Conservation (phyloP, 2,113 vertebrate genomes). For the Equus quagga region DNA sequence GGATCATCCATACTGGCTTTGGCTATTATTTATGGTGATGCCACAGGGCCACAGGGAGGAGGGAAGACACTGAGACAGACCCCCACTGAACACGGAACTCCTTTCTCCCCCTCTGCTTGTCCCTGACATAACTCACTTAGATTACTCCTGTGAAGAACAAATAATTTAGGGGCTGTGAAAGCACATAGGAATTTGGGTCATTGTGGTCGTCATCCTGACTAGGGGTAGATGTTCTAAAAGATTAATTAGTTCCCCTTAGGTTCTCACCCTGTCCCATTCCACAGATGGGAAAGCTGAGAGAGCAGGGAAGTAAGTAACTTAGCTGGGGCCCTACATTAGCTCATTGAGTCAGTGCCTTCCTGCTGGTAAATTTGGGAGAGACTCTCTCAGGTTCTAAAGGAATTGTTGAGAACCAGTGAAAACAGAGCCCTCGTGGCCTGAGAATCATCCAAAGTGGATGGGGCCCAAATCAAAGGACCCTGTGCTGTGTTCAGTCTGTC, state of each 20-base stretch:
- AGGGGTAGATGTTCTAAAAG: neutral
- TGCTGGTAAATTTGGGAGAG: neutral
- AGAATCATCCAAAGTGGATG: neutral
- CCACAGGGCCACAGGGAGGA: neutral
- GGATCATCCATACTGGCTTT: neutral
- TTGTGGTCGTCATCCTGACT: neutral
- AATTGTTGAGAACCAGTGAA: neutral
- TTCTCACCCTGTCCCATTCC: neutral
- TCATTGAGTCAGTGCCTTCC: neutral
- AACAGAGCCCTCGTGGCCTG: neutral
- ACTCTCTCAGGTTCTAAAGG: neutral
- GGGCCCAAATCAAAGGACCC: constrained; percentile 1
- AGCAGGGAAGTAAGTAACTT: neutral
- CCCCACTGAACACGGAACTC: neutral
- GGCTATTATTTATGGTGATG: neutral
- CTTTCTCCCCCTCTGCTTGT: neutral
- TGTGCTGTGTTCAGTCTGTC: neutral
- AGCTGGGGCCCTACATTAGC: neutral
- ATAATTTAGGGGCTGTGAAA: neutral
- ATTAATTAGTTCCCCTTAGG: neutral
- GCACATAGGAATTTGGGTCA: neutral
- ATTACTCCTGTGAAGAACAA: neutral
- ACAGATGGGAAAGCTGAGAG: neutral
- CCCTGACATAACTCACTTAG: neutral
- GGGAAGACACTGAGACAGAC: neutral